Conservation (phyloP, 2,888 invertebrate species). For the Erebia palarica region DNA sequence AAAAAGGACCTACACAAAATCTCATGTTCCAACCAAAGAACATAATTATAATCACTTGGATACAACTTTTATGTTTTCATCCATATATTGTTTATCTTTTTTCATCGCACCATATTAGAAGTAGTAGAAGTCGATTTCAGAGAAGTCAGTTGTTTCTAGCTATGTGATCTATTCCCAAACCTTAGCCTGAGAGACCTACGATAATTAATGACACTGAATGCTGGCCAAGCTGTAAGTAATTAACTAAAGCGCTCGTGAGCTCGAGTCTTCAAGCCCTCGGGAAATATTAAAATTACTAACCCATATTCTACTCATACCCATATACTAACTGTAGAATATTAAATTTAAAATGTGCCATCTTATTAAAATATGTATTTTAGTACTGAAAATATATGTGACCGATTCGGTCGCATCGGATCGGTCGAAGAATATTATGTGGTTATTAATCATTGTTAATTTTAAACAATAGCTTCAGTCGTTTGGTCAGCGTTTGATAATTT, state of each 20-base stretch:
- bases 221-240: slow-evolving; percentile 39
- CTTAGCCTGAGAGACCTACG: slow-evolving; percentile 26
- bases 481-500: no score
- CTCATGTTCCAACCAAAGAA: no score
- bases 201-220: slow-evolving; percentile 36
- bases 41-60: no score
- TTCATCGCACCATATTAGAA: not conserved
- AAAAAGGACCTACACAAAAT: no score
- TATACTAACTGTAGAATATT: slow-evolving; percentile 32
- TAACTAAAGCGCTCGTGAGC: slow-evolving; percentile 38
- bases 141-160: slow-evolving; percentile 1
- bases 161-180: slow-evolving; percentile 27
- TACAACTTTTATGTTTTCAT: no score
- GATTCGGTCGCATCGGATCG: not conserved
- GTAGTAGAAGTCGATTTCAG: not conserved
- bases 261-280: slow-evolving; percentile 27
- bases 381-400: not conserved
- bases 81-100: no score
- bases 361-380: not conserved
- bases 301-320: no score
- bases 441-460: no score
- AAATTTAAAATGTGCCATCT: slow-evolving; percentile 28
- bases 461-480: no score
- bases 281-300: slow-evolving; percentile 41
- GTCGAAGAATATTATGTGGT: not conserved